Base-by-base conservation (phyloP, 2,113 vertebrate genomes). In the Balaeniceps rex region DNA sequence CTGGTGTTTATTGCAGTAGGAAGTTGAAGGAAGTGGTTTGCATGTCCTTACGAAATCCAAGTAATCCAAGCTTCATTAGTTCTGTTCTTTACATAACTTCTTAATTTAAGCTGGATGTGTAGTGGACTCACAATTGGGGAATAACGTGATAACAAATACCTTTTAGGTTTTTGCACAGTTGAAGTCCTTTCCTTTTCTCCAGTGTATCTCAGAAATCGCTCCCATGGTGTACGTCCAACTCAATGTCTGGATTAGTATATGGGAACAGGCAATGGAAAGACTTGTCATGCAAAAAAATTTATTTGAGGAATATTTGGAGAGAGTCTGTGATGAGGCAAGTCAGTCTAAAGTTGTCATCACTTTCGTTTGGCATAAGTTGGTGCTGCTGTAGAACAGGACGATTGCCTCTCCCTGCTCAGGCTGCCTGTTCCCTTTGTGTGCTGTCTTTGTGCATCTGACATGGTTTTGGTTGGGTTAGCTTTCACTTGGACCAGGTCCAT, bases 301-400 rank as follows among this genome's bases (percentile, higher is more conserved):
- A 83, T 92, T 93, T 93, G 86, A 86, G 42, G 90, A 94, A 34
- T 97, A 76, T 87, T 91, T 96, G 94, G 88, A 92, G 80, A 91
- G 83, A 91, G 69, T 77, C 70, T 2, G 36, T 79, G 74, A 91
- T 92, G 95, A 94, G 65, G 77, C 87, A 94, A 94, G 93, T 95
- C 78, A 54, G 57, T 77, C 74, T 94, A 23, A 94, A 91, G 82
- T 82, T 96, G 96, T 97, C 96, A 96, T 91, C 93, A 3, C 96
- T 94, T 96, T 93, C 21, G 4, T 91, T 96, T 97, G 96, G 94
- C 93, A 26, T 75, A 34, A 77, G 52, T 63, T 0, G 0, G 57
- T 91, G 87, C 77, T 87, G 91, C 89, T 82, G 84, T 77, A 79
- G 87, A 75, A 88, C 68, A 61, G 44, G 83, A 87, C 84, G 84